phyloP scores from a whole-genome alignment of 2,888 invertebrate species.

The Cinara cedri region DNA sequence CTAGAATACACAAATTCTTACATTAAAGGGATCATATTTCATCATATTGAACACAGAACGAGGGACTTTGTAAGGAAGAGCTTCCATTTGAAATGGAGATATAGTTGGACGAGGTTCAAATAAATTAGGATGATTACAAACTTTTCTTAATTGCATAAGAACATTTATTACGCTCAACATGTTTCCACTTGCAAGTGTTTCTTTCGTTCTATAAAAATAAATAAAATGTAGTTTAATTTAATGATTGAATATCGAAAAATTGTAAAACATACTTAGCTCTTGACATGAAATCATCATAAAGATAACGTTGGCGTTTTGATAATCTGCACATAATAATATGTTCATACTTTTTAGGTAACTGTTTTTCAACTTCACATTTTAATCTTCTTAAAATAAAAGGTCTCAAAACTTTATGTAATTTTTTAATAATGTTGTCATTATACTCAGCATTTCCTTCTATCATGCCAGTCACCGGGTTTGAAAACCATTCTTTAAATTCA shows the following conservation, averaged over 20 bases:
- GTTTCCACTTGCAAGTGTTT: constrained; percentile 91
- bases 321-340: constrained; percentile 92
- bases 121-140: constrained; percentile 97
- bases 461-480: constrained; percentile 95
- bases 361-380: constrained; percentile 95
- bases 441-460: constrained; percentile 91
- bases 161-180: constrained; percentile 94
- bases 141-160: constrained; percentile 95
- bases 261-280: constrained; percentile 78
- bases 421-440: constrained; percentile 85
- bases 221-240: constrained; percentile 47
- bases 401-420: constrained; percentile 89
- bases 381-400: constrained; percentile 91
- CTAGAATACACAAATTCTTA: constrained; percentile 62
- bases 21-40: constrained; percentile 77
- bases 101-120: constrained; percentile 95
- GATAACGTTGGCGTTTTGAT: constrained; percentile 92
- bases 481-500: constrained; percentile 98
- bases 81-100: constrained; percentile 90
- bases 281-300: constrained; percentile 99
- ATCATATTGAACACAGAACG: constrained; percentile 74
- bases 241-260: background rate
- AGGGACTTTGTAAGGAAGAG: constrained; percentile 74
- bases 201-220: constrained; percentile 76
- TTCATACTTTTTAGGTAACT: constrained; percentile 96